Base-by-base conservation (phyloP, 64 coral and sea anemone genomes). In the Anthopleura sola region DNA sequence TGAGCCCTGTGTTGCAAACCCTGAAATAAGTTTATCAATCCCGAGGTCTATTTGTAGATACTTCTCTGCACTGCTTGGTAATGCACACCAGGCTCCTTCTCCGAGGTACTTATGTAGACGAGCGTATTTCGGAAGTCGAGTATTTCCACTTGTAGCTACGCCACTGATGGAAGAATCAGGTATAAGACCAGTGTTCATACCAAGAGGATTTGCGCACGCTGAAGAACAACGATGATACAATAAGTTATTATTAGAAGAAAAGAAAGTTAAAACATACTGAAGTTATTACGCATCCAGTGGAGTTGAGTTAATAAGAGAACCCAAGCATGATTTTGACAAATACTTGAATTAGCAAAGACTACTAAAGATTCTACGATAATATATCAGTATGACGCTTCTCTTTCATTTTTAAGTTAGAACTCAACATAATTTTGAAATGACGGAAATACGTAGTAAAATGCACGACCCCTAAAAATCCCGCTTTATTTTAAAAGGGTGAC, bases 1-100 rank as follows among this genome's bases (percentile, higher is more conserved):
- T 3, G 44, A 31, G 18, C 80, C 80, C 39, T 82, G 46, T 29
- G 80, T 82, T 48, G 80, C 36, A 31, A 82, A 37, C 20, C 80
- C 80, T n/a, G 80, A 48, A 48, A 82, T 55, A 33, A 82, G 18
- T 46, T 21, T 82, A n/a, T 82, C 10, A 20, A 31, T 29, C 13
- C 80, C 80, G 46, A 82, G 80, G 36, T 82, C 80, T 48, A 82
- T 50, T 33, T 82, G 19, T 51, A 82, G 17, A 23, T 51, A 51
- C 24, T 29, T 29, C 37, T 82, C 19, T 14, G 18, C 23, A 82
- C 18, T 32, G 36, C 23, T 48, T 31, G 40, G 13, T 18, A n/a
- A 0, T 48, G 80, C 80, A 40, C 47, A 50, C 80, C 80, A 82
- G 80, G 19, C 80, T 44, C 80, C 80, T 21, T 37, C 26, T 53